Percentiles rank a stretch among this genome's conserved stretches.
Conservation (phyloP, 2,797 vertebrate genomes). For the Pampus argenteus region DNA sequence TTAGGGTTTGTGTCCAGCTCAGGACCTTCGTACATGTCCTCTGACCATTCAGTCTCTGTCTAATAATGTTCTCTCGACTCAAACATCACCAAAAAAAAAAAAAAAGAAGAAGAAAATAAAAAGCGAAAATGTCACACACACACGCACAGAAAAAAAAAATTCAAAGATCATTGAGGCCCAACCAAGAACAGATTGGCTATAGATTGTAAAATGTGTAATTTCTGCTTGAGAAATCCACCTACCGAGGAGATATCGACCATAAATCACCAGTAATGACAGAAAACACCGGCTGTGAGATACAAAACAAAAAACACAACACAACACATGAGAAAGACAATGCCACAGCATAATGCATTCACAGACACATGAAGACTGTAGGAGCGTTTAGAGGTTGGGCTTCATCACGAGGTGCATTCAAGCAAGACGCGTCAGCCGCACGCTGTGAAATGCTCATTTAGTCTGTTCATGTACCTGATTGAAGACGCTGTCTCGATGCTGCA, state of each 20-base stretch:
- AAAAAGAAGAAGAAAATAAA: no score
- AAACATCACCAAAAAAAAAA: no score
- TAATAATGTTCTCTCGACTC: slow-evolving; percentile 28
- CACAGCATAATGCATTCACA: slow-evolving; percentile 4
- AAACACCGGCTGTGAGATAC: slow-evolving; percentile 31
- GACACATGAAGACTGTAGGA: slow-evolving; percentile 18
- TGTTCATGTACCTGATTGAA: slow-evolving; percentile 53
- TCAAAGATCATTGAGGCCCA: slow-evolving; percentile 32
- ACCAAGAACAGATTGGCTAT: slow-evolving; percentile 55
- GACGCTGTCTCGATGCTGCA: slow-evolving; percentile 23
- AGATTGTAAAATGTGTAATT: slow-evolving; percentile 50
- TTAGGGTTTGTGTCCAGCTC: slow-evolving; percentile 1
- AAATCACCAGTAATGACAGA: slow-evolving; percentile 30
- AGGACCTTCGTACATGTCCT: background rate
- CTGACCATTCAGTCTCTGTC: slow-evolving; percentile 10
- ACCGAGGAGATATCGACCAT: slow-evolving; percentile 22
- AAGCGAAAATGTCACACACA: slow-evolving; percentile 28
- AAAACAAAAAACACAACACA: slow-evolving; percentile 47
- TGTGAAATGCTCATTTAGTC: slow-evolving; percentile 46
- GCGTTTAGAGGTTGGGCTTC: slow-evolving; percentile 37
- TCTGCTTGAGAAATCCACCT: slow-evolving; percentile 39
- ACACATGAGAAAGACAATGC: slow-evolving; percentile 2
- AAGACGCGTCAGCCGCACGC: slow-evolving; percentile 53
- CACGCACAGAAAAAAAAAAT: background rate
- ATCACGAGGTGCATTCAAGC: slow-evolving; percentile 51